Evolutionary conservation across 2,113 vertebrate genomes (phyloP).

Genomic region (Nematolebias whitei): DNA sequence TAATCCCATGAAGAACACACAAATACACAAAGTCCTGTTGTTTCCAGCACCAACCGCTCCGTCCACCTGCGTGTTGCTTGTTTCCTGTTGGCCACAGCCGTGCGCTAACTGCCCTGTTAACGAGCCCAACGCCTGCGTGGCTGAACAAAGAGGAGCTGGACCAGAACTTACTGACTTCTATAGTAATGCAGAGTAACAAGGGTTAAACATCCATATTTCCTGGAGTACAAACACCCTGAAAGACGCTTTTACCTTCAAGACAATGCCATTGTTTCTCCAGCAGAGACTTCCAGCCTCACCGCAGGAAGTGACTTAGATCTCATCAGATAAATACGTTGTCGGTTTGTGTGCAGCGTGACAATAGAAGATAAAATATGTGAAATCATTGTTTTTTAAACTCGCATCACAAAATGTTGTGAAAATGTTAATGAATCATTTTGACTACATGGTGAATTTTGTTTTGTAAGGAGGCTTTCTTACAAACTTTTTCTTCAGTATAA

Average conservation of each 20-base stretch:
- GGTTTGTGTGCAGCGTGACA: too few species aligned
- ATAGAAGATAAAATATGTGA: too few species aligned
- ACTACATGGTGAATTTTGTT: too few species aligned
- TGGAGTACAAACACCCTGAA: constrained; percentile 49
- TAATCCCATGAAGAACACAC: constrained; percentile 33
- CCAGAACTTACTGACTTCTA: too few species aligned
- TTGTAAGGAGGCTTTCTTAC: too few species aligned
- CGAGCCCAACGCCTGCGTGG: constrained; percentile 45
- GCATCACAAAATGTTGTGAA: too few species aligned
- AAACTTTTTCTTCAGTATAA: too few species aligned
- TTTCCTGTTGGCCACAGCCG: constrained; percentile 26
- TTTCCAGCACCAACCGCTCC: constrained; percentile 52
- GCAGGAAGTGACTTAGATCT: constrained; percentile 14
- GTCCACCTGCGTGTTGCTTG: constrained; percentile 41
- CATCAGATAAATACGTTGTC: constrained; percentile 1
- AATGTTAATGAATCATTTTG: too few species aligned
- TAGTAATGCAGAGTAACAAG: constrained; percentile 57
- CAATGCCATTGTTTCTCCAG: constrained; percentile 56
- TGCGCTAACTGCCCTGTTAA: constrained; percentile 43
- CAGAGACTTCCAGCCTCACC: constrained; percentile 2
- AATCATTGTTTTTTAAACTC: too few species aligned
- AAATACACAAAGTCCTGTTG: not conserved
- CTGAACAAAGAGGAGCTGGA: constrained; percentile 1
- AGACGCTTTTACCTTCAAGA: constrained; percentile 42
- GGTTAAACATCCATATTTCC: constrained; percentile 53